Percentiles rank a stretch among this genome's conserved stretches.
Conservation (phyloP, 2,797 vertebrate genomes). For the Sphaeramia orbicularis region DNA sequence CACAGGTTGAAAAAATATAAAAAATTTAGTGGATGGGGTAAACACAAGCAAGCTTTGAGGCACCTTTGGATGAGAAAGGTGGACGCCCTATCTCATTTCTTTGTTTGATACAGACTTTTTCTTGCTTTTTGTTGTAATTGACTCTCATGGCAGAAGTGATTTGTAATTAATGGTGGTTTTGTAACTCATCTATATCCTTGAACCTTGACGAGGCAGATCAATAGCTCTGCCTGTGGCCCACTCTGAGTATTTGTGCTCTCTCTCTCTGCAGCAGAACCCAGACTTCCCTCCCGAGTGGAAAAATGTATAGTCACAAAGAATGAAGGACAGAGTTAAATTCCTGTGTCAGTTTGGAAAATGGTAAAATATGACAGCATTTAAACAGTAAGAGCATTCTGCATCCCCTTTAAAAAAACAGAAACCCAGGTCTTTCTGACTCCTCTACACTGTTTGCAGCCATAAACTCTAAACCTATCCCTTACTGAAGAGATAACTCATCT, state of each 20-base stretch:
- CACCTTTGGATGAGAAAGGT: conserved; percentile 60
- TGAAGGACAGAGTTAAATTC: background rate
- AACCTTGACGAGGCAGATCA: conserved; percentile 80
- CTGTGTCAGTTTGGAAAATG: background rate
- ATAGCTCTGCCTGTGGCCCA: conserved; percentile 76
- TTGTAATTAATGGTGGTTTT: conserved; percentile 86
- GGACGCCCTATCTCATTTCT: conserved; percentile 65
- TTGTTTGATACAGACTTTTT: conserved; percentile 72
- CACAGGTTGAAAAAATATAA: conserved; percentile 22
- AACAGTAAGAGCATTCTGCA: background rate
- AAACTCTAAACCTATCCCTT: background rate
- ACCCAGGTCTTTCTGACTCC: background rate
- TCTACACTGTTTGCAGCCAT: background rate
- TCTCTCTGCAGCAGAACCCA: conserved; percentile 43
- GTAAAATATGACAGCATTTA: background rate
- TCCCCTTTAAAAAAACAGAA: background rate
- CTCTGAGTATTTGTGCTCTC: conserved; percentile 31
- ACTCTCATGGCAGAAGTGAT: conserved; percentile 84
- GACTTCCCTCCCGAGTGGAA: conserved; percentile 30
- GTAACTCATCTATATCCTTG: conserved; percentile 81
- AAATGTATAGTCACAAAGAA: conserved; percentile 17
- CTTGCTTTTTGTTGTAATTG: conserved; percentile 72
- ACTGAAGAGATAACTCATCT: conserved; percentile 5
- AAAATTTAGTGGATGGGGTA: conserved; percentile 27
- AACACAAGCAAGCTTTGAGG: conserved; percentile 25